Evolutionary conservation across 2,888 invertebrate species (phyloP).

Genomic region (Cheilosia vulpina): DNA sequence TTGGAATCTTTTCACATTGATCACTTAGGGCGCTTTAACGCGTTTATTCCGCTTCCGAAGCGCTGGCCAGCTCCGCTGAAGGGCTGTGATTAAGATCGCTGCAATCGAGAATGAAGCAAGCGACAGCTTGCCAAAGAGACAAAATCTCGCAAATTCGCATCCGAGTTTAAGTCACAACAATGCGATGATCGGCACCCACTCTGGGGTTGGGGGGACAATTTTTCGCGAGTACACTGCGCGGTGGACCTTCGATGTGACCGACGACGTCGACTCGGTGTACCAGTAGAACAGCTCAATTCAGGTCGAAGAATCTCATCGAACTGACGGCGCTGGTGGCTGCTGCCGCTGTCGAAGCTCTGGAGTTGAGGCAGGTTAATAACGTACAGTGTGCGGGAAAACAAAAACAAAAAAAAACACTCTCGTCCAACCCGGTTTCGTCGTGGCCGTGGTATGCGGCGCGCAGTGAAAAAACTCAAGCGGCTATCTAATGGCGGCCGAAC

Average conservation of each 20-base stretch:
- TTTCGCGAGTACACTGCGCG: conserved; percentile 25
- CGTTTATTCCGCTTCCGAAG: conserved; percentile 51
- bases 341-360: conserved; percentile 31
- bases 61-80: conserved; percentile 19
- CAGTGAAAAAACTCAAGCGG: conserved; percentile 60
- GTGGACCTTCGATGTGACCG: conserved; percentile 23
- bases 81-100: conserved; percentile 54
- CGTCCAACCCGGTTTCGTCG: conserved; percentile 60
- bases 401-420: conserved; percentile 33
- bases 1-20: conserved; percentile 59
- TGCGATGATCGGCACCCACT: conserved; percentile 39
- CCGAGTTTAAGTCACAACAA: conserved; percentile 53
- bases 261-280: conserved; percentile 20
- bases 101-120: conserved; percentile 49
- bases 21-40: conserved; percentile 72
- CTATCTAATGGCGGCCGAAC: conserved; percentile 61
- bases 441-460: conserved; percentile 58
- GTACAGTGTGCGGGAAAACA: conserved; percentile 4
- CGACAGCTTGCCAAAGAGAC: conserved; percentile 44
- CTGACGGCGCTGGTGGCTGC: conserved; percentile 61
- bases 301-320: conserved; percentile 71
- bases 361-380: conserved; percentile 69
- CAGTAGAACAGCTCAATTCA: conserved; percentile 67
- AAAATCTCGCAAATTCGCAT: conserved; percentile 46
- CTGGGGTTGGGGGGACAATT: conserved; percentile 1